Conservation (phyloP, 1,140 invertebrate genomes). For the Ctenoplectra terminalis region DNA sequence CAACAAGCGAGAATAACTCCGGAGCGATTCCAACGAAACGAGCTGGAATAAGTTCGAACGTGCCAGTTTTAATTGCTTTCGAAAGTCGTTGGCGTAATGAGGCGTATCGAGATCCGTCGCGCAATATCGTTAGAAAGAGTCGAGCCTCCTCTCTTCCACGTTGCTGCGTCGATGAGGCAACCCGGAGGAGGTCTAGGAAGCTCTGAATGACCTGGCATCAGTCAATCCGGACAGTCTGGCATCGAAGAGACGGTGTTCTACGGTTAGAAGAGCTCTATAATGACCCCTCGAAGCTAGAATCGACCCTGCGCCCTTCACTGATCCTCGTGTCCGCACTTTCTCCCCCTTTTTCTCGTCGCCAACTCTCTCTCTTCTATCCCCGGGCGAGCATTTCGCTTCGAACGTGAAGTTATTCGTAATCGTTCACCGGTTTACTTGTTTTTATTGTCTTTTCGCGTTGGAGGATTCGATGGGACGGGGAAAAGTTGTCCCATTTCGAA, state of each 20-base stretch:
- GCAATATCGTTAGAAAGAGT: constrained; percentile 53
- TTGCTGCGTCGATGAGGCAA: constrained; percentile 56
- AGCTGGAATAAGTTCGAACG: not conserved
- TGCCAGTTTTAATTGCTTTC: constrained; percentile 65
- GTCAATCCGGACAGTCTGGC: constrained; percentile 69
- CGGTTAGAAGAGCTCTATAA: constrained; percentile 66
- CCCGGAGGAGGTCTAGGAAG: constrained; percentile 59
- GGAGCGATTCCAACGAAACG: not conserved
- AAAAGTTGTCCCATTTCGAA: constrained; percentile 33
- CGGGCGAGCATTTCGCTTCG: constrained; percentile 39
- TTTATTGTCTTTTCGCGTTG: constrained; percentile 16
- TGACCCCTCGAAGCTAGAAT: constrained; percentile 67
- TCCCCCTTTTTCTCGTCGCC: constrained; percentile 50
- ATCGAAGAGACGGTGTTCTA: constrained; percentile 51
- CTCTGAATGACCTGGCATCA: constrained; percentile 70
- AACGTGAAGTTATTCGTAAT: constrained; percentile 50
- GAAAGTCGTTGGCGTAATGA: constrained; percentile 64
- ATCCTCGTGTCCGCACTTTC: constrained; percentile 67
- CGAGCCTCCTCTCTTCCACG: constrained; percentile 23
- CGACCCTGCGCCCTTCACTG: constrained; percentile 63
- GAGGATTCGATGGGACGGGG: not conserved
- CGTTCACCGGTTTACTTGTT: constrained; percentile 13
- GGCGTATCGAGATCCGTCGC: constrained; percentile 44
- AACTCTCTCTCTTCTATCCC: not conserved
- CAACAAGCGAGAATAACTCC: not conserved